Base-by-base conservation (phyloP, 2,113 vertebrate species). In the Bothrops jararaca region DNA sequence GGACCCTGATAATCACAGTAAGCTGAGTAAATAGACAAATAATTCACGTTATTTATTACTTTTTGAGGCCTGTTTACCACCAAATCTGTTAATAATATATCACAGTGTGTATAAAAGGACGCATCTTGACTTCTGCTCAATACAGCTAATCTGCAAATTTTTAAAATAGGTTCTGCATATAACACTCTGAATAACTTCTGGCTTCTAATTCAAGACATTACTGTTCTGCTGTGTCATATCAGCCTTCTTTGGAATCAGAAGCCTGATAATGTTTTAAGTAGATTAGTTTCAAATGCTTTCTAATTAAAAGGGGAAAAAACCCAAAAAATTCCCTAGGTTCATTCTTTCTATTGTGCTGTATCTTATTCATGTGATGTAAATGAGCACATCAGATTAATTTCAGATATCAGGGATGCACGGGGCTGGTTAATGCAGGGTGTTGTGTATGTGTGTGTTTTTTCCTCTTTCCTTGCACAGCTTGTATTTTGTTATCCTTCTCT, bases 401-500 rank as follows among this genome's bases (percentile, higher is more conserved):
- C 24, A 53, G 52, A 58, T 58, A 60, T 86, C 1, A 42, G 56
- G 58, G 11, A 92, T 23, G 20, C 4, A 24, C 24, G 45, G 24
- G 50, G 85, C 89, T 26, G 1, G 29, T 9, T 24, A 48, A 48
- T 24, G 54, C 54, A 18, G 54, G 54, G n/a, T 22, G 34, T 80
- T 87, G 50, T 88, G 50, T 53, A 7, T 86, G 10, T 85, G 42
- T 86, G 11, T 87, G 5, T 64, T 8, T n/a, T 94, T 89, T 4
- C 5, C 91, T 92, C 92, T 4, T 95, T 94, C 69, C 95, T 94
- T 23, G 24, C 50, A 88, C 94, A 95, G 1, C 0, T 94, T 69
- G 91, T 92, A 58, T 92, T 92, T 92, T 93, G 87, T 85, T 94
- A 1, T 90, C 91, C 34, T 91, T 93, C 95, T 94, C 34, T 7